These are phyloP conservation scores for Mormoops blainvillei DNA, from an alignment of 2,113 vertebrate species.

Conservation along the genomic window DNA sequence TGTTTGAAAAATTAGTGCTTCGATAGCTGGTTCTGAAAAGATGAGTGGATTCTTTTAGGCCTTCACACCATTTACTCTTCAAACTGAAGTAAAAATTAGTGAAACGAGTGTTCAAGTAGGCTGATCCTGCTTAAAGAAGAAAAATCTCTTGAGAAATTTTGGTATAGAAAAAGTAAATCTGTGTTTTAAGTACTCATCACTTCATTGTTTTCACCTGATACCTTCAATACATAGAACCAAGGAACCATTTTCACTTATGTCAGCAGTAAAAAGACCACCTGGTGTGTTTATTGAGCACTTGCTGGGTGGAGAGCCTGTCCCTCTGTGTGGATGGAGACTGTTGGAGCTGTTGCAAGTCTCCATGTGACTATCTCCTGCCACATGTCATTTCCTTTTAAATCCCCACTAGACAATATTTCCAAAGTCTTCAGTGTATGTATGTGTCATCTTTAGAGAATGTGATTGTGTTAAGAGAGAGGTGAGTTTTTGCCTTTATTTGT, in stretches of 20 bases:
- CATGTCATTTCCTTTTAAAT: slow-evolving; percentile 19
- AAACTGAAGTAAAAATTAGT: slow-evolving; percentile 20
- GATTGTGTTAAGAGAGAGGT: not conserved
- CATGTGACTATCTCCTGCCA: slow-evolving; percentile 53
- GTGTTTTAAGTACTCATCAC: not conserved
- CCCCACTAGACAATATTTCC: slow-evolving; percentile 22
- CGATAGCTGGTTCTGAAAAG: not conserved
- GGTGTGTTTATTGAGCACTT: slow-evolving; percentile 50
- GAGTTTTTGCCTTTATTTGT: not conserved
- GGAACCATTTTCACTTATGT: slow-evolving; percentile 24
- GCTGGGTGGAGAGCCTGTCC: slow-evolving; percentile 24
- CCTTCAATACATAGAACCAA: not conserved
- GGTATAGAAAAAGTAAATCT: not conserved
- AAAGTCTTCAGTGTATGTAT: not conserved
- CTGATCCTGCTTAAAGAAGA: not conserved
- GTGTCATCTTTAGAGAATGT: not conserved
- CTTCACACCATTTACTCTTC: not conserved
- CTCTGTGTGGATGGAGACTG: slow-evolving; percentile 50
- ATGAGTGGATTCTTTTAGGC: not conserved
- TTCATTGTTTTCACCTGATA: not conserved
- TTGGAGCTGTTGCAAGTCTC: slow-evolving; percentile 60
- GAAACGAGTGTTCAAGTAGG: not conserved
- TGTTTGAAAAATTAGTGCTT: not conserved
- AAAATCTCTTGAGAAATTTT: not conserved
- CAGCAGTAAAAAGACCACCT: not conserved